Evolutionary conservation across 2,797 vertebrate species (phyloP).

Genomic region (Thamnophis elegans): DNA sequence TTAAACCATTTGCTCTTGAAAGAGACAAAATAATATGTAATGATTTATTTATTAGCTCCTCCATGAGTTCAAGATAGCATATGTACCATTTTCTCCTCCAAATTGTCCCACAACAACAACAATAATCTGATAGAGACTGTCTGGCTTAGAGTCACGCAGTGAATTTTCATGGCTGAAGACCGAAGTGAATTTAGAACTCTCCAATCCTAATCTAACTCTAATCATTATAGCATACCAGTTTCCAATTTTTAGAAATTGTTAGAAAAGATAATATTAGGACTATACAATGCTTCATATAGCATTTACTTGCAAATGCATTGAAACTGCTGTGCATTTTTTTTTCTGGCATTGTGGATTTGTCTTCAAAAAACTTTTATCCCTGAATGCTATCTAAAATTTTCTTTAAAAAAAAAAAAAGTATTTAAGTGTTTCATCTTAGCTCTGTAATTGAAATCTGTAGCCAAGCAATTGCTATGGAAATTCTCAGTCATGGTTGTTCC

Average conservation of each 20-base stretch:
- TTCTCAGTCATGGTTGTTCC: no score
- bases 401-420: background rate
- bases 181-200: background rate
- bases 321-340: background rate
- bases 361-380: background rate
- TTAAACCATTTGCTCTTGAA: background rate
- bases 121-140: background rate
- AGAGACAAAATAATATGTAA: background rate
- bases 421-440: background rate
- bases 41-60: background rate
- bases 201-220: background rate
- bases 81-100: background rate
- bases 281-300: background rate
- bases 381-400: background rate
- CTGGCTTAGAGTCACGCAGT: background rate
- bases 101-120: background rate
- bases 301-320: background rate
- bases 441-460: background rate
- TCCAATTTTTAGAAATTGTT: background rate
- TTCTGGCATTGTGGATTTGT: background rate
- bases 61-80: background rate
- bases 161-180: background rate
- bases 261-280: background rate
- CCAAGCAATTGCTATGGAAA: background rate
- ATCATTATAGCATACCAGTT: background rate